Percentiles rank a stretch among this genome's conserved stretches.
These are phyloP conservation scores for Hymenopus coronatus DNA, from an alignment of 2,888 invertebrate genomes.

Conservation along the genomic window DNA sequence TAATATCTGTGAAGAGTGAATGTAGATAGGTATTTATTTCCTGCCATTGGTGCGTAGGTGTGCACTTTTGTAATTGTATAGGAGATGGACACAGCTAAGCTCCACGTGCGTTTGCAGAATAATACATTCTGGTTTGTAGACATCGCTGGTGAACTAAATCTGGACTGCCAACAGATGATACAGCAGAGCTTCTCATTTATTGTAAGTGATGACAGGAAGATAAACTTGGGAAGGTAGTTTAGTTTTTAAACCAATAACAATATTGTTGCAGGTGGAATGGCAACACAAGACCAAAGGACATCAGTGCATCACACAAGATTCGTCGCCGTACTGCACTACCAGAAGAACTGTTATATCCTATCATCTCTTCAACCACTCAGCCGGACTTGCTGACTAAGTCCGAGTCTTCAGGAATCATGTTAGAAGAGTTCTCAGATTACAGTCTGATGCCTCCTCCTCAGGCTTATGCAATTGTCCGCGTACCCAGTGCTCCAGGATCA, in stretches of 20 bases:
- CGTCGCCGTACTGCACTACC: slow-evolving; percentile 64
- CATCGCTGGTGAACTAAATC: too few species aligned
- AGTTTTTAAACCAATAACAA: neutral
- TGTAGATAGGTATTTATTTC: too few species aligned
- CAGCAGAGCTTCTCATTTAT: too few species aligned
- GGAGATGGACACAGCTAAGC: too few species aligned
- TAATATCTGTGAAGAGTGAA: too few species aligned
- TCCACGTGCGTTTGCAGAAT: too few species aligned
- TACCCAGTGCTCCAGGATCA: slow-evolving; percentile 75
- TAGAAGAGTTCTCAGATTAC: neutral
- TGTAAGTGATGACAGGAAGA: too few species aligned
- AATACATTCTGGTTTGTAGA: too few species aligned
- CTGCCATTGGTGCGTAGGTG: too few species aligned
- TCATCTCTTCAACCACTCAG: neutral
- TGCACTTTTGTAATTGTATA: too few species aligned
- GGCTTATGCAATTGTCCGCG: slow-evolving; percentile 43
- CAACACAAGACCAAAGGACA: slow-evolving; percentile 38
- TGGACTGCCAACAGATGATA: too few species aligned
- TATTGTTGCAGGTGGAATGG: slow-evolving; percentile 29
- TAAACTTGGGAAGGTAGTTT: neutral
- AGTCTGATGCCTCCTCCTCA: slow-evolving; percentile 32
- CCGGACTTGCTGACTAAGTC: neutral
- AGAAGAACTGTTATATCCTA: slow-evolving; percentile 61
- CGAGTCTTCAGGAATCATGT: neutral
- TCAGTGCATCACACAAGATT: slow-evolving; percentile 51